Conservation (phyloP, 2,888 invertebrate species). For the Orgyia antiqua region DNA sequence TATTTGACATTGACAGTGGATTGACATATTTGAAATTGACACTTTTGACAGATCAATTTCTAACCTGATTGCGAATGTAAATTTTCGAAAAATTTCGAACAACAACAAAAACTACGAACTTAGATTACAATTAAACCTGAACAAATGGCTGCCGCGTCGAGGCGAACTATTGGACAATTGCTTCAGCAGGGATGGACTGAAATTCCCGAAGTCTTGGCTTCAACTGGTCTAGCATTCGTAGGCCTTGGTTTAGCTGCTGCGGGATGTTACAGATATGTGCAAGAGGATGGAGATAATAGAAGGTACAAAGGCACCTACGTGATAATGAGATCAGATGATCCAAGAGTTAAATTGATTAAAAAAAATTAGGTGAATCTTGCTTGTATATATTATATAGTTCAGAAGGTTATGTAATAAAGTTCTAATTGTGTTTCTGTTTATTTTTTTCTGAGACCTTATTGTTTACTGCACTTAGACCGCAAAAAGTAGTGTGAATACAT, state of each 20-base stretch:
- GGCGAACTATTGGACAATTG: conserved; percentile 54
- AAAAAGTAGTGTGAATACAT: too few species aligned
- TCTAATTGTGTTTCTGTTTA: conserved; percentile 22
- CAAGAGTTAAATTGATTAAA: conserved; percentile 74
- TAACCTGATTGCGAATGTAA: too few species aligned
- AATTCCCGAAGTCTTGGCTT: conserved; percentile 84
- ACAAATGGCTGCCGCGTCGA: conserved; percentile 50
- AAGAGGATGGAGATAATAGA: conserved; percentile 81
- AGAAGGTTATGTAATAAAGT: conserved; percentile 67
- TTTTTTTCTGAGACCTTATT: conserved; percentile 9
- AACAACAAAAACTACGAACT: too few species aligned
- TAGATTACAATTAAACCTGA: too few species aligned
- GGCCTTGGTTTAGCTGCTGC: conserved; percentile 73
- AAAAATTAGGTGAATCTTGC: conserved; percentile 37
- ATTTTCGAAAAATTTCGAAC: too few species aligned
- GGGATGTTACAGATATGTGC: conserved; percentile 69
- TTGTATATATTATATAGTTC: conserved; percentile 31
- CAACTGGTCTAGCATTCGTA: conserved; percentile 75
- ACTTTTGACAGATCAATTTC: too few species aligned
- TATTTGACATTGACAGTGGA: too few species aligned
- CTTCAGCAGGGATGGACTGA: conserved; percentile 78
- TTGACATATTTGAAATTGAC: too few species aligned
- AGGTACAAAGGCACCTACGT: conserved; percentile 81
- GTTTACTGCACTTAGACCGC: neutral
- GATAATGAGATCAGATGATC: conserved; percentile 83